Evolutionary conservation across 2,888 invertebrate genomes (phyloP), one percentile per base, ranked within the genome.

Genomic region (Carpatolechia fugitivella): DNA sequence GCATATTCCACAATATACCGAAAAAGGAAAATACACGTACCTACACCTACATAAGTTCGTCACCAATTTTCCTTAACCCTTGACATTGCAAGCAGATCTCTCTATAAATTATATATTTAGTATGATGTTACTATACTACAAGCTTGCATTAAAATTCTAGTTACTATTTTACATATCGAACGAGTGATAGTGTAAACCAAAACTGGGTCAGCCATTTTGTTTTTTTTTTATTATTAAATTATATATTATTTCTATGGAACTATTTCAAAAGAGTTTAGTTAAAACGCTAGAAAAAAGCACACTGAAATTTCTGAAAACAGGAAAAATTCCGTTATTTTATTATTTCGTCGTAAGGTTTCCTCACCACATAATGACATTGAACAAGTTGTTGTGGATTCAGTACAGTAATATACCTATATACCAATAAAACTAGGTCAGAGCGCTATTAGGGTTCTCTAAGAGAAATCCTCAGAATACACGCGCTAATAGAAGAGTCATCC

Each of bases 331-430:
- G 6, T 24, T 24, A 44, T 44, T 44, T 14, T 5, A 18, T 3
- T 18, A 41, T 4, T 16, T 18, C 10, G 44, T 44, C 57, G 57
- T 57, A 57, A 57, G 56, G 59, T 61, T 60, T 61, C 61, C 61
- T 64, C 60, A 52, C 54, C 56, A 38, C 38, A 38, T 63, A 20
- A 47, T 60, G 65, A 57, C 66, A 65, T 70, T 69, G 66, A 69
- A 16, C 35, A n/a, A 35, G n/a, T 35, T 35, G n/a, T 35, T 61
- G 68, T 75, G 67, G 69, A 66, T 69, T 63, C 58, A 57, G 60
- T 6, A 13, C 7, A 16, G 70, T 77, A 80, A 80, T 62, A n/a
- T 61, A 78, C 63, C 61, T 71, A 77, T 4, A 41, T 41, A 24
- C 3, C n/a, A 24, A 24, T 24, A 24, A 18, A 41, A 41, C 35